Evolutionary conservation across 2,113 vertebrate genomes (phyloP).

Genomic region (Lynx canadensis): DNA sequence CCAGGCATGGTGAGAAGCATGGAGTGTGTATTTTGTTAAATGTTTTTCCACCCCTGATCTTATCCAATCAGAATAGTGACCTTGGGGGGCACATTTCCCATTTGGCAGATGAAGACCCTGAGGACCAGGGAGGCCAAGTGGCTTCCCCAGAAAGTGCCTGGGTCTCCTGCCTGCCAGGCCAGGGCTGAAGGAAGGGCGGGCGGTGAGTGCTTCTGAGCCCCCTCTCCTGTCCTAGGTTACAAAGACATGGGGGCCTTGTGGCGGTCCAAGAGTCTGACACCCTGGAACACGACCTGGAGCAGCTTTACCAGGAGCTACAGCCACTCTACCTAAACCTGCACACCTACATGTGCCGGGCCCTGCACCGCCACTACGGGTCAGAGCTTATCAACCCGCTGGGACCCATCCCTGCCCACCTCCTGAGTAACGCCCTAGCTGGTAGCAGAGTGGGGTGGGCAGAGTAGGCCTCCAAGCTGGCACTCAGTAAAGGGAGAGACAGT

Average conservation of each 20-base stretch:
- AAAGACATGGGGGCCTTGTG: constrained; percentile 93
- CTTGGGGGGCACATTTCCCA: neutral
- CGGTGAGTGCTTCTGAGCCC: neutral
- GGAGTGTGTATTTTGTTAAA: fast-evolving
- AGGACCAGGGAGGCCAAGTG: neutral
- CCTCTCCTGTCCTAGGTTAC: constrained; percentile 84
- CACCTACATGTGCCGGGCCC: constrained; percentile 90
- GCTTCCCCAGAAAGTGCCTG: neutral
- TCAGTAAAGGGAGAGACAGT: fast-evolving
- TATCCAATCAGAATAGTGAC: neutral
- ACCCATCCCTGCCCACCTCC: constrained; percentile 95
- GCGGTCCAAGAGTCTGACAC: constrained; percentile 91
- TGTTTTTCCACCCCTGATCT: neutral
- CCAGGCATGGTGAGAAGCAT: neutral
- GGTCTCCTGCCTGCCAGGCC: neutral
- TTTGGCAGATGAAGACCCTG: neutral
- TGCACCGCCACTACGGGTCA: constrained; percentile 90
- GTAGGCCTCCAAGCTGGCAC: neutral
- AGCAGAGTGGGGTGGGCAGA: neutral
- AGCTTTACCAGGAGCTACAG: constrained; percentile 90
- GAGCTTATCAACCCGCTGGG: constrained; percentile 89
- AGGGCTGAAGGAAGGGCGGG: neutral
- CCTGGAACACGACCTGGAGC: constrained; percentile 93
- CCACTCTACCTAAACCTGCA: constrained; percentile 94
- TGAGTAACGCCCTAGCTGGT: constrained; percentile 86